Base-by-base conservation (phyloP, 2,113 vertebrate species). In the Leptobrachium leishanense region DNA sequence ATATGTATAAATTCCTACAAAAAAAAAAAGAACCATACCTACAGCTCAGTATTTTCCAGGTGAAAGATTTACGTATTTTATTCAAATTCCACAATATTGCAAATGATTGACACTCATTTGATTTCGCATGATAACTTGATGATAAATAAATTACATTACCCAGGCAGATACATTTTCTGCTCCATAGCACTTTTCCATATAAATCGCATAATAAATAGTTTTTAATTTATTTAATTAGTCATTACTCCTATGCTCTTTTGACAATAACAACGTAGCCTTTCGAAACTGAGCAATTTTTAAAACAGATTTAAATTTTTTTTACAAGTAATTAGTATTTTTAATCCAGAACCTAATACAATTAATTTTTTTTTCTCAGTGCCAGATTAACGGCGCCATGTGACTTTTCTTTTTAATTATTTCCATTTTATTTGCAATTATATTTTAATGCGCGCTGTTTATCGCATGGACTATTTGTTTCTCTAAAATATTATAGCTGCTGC, bases 371-470 rank as follows among this genome's bases (percentile, higher is more conserved):
- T 10, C 43, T 64, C n/a, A 20, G 31, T 1, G 44, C 68, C 43
- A 54, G 50, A 72, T 43, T 72, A 40, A 9, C 50, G 53, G 64
- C 54, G 57, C 53, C 78, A 74, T 68, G 78, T 74, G 65, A 81
- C 65, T 80, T 80, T 80, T 31, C 20, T 31, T 31, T 70, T 74
- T 81, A 81, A 81, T 81, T 81, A 81, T 81, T 81, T 74, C 62
- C 78, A 74, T 81, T 74, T 81, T 74, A 68, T 74, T 81, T 74
- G 78, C 78, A 81, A 81, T 81, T 81, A 81, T 74, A 41, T 74
- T 81, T 81, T 81, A 81, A 81, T 81, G 78, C 55, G 72, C 67
- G 50, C 68, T 81, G 78, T 81, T 81, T 81, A 81, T 81, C 67
- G 78, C 78, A 68, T 74, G 71, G 78, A 40, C 42, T 55, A 74